Evolutionary conservation across 1,140 invertebrate species (phyloP), one percentile per base, ranked within the genome.

Genomic region (Drosophila micromelanica): DNA sequence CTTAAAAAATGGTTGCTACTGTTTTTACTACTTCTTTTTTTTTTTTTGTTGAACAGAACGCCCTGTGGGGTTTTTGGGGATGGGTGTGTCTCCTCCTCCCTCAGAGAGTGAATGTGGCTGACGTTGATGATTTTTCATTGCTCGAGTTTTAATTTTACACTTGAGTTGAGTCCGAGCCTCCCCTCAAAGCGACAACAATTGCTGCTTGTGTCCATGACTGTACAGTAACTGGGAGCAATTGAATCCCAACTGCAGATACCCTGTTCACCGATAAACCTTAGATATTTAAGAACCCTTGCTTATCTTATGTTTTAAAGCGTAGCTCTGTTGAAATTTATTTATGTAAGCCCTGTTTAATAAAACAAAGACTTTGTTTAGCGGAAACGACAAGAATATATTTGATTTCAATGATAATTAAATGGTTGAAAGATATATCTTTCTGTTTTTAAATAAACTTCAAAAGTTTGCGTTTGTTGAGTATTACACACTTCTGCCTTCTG

Each of bases 71-170:
- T 27, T 65, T 37, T 30, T 45, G 32, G 27, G 20, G 32, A 7
- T 27, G 64, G 15, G 45, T 40, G 9, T 20, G 27, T 56, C 38
- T 27, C 35, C 38, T 27, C 35, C 46, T 6, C 27, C 54, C 27
- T 35, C 11, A 9, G 3, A 32, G 45, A 59, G 76, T 68, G 62
- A 49, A 37, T 82, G 71, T 57, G 68, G 67, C 74, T 81, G 84
- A 84, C 90, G 84, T 78, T 91, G 86, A 91, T 91, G 90, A 91
- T 91, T 90, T 91, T 91, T 91, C 86, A 91, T 90, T 91, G 90
- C 90, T 90, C 75, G 80, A 85, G 85, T 91, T 91, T 91, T 91
- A 91, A 91, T 91, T 91, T 91, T 87, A 91, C 90, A 91, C 90
- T 90, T 85, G 85, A 91, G 90, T 87, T 87, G 90, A 87, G 74